phyloP scores from a whole-genome alignment of 2,888 invertebrate genomes.

The Elegia similella region DNA sequence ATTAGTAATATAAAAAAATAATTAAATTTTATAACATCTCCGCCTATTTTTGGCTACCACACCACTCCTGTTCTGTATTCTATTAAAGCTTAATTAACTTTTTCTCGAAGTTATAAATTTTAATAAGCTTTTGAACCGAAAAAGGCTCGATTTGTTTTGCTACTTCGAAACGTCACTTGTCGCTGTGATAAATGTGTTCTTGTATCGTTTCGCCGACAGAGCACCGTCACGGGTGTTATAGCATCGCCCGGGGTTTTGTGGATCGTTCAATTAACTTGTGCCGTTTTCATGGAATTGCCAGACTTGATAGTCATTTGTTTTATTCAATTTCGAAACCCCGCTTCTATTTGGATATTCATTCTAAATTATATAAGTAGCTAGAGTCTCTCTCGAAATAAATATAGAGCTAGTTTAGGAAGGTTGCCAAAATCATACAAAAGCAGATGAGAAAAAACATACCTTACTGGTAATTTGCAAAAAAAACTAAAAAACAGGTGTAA shows the following conservation, averaged over 20 bases:
- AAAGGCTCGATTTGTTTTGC: constrained; percentile 78
- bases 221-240: constrained; percentile 47
- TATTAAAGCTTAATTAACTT: constrained; percentile 82
- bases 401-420: too few species aligned
- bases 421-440: too few species aligned
- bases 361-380: not conserved
- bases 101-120: constrained; percentile 70
- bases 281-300: constrained; percentile 26
- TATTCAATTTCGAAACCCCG: constrained; percentile 7
- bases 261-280: constrained; percentile 35
- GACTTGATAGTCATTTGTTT: constrained; percentile 14
- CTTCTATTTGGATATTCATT: not conserved
- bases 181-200: constrained; percentile 75
- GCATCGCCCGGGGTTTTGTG: constrained; percentile 36
- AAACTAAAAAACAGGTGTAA: too few species aligned
- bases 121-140: constrained; percentile 65
- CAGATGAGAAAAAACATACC: too few species aligned
- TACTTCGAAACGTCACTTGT: constrained; percentile 79
- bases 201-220: constrained; percentile 54
- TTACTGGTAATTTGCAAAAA: too few species aligned
- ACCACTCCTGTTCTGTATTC: constrained; percentile 78
- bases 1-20: constrained; percentile 74
- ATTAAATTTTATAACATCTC: constrained; percentile 79
- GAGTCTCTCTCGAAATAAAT: too few species aligned
- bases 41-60: constrained; percentile 82